Evolutionary conservation across 2,113 vertebrate genomes (phyloP).

Genomic region (Aptenodytes patagonicus): DNA sequence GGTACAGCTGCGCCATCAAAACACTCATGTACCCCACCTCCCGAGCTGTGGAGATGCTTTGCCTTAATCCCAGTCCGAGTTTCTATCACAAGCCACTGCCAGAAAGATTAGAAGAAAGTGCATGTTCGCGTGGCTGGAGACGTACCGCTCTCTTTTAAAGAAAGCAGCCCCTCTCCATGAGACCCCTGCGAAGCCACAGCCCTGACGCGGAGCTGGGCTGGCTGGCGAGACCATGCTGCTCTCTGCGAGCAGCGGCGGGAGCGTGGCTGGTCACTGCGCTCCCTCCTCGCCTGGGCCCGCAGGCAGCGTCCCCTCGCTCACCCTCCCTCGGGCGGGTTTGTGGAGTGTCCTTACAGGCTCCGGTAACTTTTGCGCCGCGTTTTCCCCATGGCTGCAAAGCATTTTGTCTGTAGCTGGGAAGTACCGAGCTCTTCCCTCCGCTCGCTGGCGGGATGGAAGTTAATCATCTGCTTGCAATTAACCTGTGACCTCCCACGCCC

Average conservation of each 20-base stretch:
- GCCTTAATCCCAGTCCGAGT: background rate
- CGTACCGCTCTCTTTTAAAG: rapidly evolving
- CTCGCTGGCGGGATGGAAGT: background rate
- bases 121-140: rapidly evolving
- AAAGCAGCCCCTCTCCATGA: background rate
- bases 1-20: rapidly evolving
- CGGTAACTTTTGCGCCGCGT: rapidly evolving
- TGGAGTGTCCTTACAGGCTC: background rate
- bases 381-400: background rate
- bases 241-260: no score
- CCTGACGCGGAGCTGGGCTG: background rate
- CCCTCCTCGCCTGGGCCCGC: no score
- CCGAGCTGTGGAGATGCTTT: background rate
- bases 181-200: background rate
- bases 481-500: background rate
- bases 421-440: rapidly evolving
- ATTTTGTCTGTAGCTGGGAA: background rate
- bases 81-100: background rate
- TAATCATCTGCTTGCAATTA: background rate
- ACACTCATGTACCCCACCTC: rapidly evolving
- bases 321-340: background rate
- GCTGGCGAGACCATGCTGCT: no score
- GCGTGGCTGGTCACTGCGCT: background rate
- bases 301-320: background rate
- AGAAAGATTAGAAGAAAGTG: background rate